A percentile compares a stretch with the other conserved stretches of the same genome.
These are phyloP conservation scores for Autographa gamma DNA, from an alignment of 2,888 invertebrate species.

Conservation along the genomic window DNA sequence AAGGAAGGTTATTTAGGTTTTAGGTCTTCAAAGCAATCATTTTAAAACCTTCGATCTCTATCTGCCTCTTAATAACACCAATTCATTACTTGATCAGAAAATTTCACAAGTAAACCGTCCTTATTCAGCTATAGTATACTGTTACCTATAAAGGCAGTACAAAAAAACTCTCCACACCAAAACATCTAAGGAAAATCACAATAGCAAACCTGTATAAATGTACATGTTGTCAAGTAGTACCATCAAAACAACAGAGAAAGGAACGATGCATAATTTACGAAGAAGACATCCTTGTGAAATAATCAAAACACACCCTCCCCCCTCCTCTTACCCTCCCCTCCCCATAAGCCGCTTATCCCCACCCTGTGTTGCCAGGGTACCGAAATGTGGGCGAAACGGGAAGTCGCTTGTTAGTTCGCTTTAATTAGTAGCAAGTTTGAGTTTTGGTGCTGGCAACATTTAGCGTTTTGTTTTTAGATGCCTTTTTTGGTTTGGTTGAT, in stretches of 20 bases:
- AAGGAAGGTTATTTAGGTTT: too few species aligned
- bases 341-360: slow-evolving; percentile 82
- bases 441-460: slow-evolving; percentile 76
- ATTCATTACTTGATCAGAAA: too few species aligned
- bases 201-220: slow-evolving; percentile 58
- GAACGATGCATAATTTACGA: slow-evolving; percentile 86
- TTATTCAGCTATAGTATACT: neutral
- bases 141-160: neutral
- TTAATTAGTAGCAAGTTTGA: slow-evolving; percentile 84
- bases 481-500: slow-evolving; percentile 43
- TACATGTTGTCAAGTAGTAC: slow-evolving; percentile 60
- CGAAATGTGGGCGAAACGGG: slow-evolving; percentile 74
- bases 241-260: slow-evolving; percentile 68
- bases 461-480: slow-evolving; percentile 57
- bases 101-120: too few species aligned
- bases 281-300: slow-evolving; percentile 87
- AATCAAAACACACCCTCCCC: slow-evolving; percentile 86
- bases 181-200: slow-evolving; percentile 44
- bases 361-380: slow-evolving; percentile 72
- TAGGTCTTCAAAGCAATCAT: too few species aligned
- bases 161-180: neutral
- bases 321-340: slow-evolving; percentile 77
- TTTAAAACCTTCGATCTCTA: too few species aligned
- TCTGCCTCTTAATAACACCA: too few species aligned
- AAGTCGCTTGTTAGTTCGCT: slow-evolving; percentile 84